These are phyloP conservation scores for Mamestra brassicae DNA, from an alignment of 2,888 invertebrate species.

Conservation along the genomic window DNA sequence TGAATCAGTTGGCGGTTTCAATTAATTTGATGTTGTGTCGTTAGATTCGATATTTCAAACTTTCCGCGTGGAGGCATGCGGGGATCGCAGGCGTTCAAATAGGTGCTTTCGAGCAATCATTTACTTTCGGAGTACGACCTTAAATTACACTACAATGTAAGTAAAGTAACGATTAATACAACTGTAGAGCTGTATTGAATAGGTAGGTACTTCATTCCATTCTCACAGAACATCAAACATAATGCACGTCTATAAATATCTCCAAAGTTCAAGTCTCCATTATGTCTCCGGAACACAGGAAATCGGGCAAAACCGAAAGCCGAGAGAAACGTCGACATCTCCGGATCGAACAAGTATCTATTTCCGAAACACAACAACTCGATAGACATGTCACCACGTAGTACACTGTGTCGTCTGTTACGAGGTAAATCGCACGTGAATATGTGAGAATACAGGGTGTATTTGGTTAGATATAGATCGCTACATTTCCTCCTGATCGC, in stretches of 20 bases:
- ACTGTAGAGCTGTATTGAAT: not conserved
- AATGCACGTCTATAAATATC: not conserved
- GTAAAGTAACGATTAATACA: not conserved
- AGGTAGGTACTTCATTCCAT: not conserved
- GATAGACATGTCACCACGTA: slow-evolving; percentile 6
- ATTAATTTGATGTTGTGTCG: too few species aligned
- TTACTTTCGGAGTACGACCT: too few species aligned
- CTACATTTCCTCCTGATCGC: not conserved
- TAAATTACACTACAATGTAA: too few species aligned
- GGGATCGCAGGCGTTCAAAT: too few species aligned
- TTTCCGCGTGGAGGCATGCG: too few species aligned
- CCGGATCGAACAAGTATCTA: slow-evolving; percentile 3
- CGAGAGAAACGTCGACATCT: slow-evolving; percentile 4
- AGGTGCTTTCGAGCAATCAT: too few species aligned
- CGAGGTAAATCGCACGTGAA: slow-evolving; percentile 21
- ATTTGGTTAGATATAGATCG: not conserved
- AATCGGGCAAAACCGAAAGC: slow-evolving; percentile 7
- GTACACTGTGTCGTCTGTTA: not conserved
- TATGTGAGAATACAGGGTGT: not conserved
- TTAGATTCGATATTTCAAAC: too few species aligned
- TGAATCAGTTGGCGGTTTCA: too few species aligned
- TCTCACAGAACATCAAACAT: not conserved
- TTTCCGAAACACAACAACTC: slow-evolving; percentile 40
- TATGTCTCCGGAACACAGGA: slow-evolving; percentile 1
- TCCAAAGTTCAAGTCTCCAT: not conserved